Conservation (phyloP, 2,888 invertebrate genomes). For the Parthenolecanium corni region DNA sequence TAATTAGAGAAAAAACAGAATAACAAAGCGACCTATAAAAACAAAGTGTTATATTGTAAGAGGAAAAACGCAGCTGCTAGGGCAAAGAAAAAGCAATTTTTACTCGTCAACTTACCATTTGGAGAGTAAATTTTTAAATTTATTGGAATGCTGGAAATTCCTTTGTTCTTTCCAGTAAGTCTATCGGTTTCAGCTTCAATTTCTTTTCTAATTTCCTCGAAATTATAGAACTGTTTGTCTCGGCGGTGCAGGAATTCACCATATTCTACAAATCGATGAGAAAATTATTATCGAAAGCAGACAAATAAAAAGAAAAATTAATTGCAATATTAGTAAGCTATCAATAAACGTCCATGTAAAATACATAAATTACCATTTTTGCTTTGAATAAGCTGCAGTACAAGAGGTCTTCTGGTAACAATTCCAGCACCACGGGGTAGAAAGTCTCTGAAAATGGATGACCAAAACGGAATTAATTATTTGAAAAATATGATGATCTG, state of each 20-base stretch:
- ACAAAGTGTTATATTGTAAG: not conserved
- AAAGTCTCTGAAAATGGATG: conserved; percentile 64
- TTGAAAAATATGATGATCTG: not conserved
- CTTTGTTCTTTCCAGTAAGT: conserved; percentile 90
- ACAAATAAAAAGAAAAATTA: too few relatives aligned
- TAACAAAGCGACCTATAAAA: too few relatives aligned
- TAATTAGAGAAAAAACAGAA: not conserved
- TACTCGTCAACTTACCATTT: conserved; percentile 38
- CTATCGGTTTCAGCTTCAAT: conserved; percentile 90
- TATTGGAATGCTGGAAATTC: conserved; percentile 89
- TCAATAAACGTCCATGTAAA: too few relatives aligned
- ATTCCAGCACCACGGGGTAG: conserved; percentile 92
- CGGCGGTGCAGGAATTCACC: conserved; percentile 90
- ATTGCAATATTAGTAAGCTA: too few relatives aligned
- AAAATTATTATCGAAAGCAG: conserved; percentile 24
- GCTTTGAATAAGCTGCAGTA: conserved; percentile 78
- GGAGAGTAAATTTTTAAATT: conserved; percentile 90
- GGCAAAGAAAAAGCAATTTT: not conserved
- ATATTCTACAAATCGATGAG: conserved; percentile 48
- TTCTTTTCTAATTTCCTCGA: conserved; percentile 79
- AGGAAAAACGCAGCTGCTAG: conserved; percentile 10
- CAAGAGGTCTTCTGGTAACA: conserved; percentile 89
- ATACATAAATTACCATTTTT: conserved; percentile 51
- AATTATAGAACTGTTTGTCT: conserved; percentile 74
- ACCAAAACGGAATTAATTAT: not conserved